These are phyloP conservation scores for Scaptomyza cyrtandrae DNA, from an alignment of 2,888 invertebrate species.

Conservation along the genomic window DNA sequence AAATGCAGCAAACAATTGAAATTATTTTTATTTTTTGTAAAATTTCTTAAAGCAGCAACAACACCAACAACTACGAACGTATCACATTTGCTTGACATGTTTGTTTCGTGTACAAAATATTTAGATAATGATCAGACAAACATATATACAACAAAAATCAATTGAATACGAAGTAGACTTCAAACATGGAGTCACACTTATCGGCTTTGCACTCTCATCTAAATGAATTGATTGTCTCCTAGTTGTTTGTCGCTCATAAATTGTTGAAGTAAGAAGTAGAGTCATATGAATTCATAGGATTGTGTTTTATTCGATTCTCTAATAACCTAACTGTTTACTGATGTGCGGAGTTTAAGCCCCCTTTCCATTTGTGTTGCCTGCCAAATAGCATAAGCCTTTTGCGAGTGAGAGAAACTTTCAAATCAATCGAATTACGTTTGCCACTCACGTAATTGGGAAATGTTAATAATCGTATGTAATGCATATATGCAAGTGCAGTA, in stretches of 20 bases:
- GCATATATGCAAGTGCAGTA: conserved; percentile 47
- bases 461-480: conserved; percentile 64
- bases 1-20: conserved; percentile 66
- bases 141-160: conserved; percentile 64
- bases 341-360: conserved; percentile 37
- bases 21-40: conserved; percentile 54
- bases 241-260: conserved; percentile 34
- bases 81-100: conserved; percentile 76
- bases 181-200: conserved; percentile 53
- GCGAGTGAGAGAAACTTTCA: conserved; percentile 37
- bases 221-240: conserved; percentile 66
- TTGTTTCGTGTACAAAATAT: conserved; percentile 74
- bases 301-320: conserved; percentile 36
- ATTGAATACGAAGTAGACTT: conserved; percentile 46
- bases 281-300: conserved; percentile 15
- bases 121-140: conserved; percentile 67
- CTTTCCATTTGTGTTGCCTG: conserved; percentile 10
- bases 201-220: conserved; percentile 62
- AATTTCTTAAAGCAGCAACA: conserved; percentile 15
- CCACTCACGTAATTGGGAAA: conserved; percentile 63
- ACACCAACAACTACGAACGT: conserved; percentile 20
- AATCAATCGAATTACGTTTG: conserved; percentile 33
- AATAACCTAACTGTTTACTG: conserved; percentile 53
- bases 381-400: conserved; percentile 20
- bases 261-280: conserved; percentile 11